Evolutionary conservation across 2,888 invertebrate genomes (phyloP).

Genomic region (Drosophila borborema): DNA sequence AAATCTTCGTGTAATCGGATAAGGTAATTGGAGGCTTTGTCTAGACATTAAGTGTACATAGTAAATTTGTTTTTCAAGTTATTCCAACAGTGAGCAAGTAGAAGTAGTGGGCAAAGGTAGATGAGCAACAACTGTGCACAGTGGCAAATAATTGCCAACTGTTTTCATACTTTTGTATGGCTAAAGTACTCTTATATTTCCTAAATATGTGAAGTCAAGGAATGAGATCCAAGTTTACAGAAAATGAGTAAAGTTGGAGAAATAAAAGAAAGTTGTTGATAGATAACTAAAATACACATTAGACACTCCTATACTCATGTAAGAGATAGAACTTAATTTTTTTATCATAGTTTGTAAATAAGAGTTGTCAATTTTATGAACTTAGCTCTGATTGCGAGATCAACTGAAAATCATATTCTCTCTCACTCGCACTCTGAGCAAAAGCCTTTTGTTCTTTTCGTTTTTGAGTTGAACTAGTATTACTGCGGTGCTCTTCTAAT

Average conservation of each 20-base stretch:
- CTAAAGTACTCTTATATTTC: not conserved
- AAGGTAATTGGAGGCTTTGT: slow-evolving; percentile 85
- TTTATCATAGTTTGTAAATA: no score
- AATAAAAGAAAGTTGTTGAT: no score
- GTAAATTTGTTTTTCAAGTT: slow-evolving; percentile 76
- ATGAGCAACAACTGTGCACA: slow-evolving; percentile 48
- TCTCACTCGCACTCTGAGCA: no score
- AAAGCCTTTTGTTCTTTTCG: no score
- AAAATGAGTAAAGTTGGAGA: not conserved
- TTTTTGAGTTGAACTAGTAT: no score
- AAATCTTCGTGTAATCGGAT: slow-evolving; percentile 84
- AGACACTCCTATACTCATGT: no score
- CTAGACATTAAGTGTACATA: slow-evolving; percentile 84
- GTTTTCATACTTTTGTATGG: not conserved
- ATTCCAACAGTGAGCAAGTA: slow-evolving; percentile 23
- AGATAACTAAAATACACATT: no score
- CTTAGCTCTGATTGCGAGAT: no score
- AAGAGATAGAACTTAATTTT: no score
- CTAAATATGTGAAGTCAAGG: not conserved
- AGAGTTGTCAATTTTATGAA: no score
- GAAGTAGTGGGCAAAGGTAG: slow-evolving; percentile 30
- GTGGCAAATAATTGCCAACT: slow-evolving; percentile 22
- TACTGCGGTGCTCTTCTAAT: no score
- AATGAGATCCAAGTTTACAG: not conserved
- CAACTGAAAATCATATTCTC: no score